phyloP scores from a whole-genome alignment of 2,113 vertebrate species.

The Misgurnus mizolepis region DNA sequence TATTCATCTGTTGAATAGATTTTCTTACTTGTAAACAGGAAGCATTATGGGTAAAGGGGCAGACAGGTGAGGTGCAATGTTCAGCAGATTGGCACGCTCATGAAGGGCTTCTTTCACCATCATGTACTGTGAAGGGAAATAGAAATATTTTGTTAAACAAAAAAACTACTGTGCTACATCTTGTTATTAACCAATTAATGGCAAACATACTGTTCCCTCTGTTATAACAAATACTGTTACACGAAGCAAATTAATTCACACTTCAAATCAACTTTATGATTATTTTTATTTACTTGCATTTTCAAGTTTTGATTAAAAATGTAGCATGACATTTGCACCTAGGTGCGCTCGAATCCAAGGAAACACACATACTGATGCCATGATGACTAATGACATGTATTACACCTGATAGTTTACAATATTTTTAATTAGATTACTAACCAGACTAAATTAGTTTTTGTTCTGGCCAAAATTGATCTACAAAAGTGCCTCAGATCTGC shows the following conservation, averaged over 20 bases:
- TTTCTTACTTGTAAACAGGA: slow-evolving; percentile 91
- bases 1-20: not conserved
- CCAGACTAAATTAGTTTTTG: not conserved
- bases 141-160: not conserved
- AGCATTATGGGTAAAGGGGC: slow-evolving; percentile 94
- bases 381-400: not conserved
- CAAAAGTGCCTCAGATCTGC: not conserved
- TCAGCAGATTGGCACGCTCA: slow-evolving; percentile 89
- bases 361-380: too few species aligned
- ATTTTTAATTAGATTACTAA: not conserved
- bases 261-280: not conserved
- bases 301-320: too few species aligned
- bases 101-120: slow-evolving; percentile 95
- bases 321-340: too few species aligned
- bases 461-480: not conserved
- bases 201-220: too few species aligned
- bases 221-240: too few species aligned
- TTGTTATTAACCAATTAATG: too few species aligned
- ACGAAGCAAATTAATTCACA: too few species aligned
- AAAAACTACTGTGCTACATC: not conserved
- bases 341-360: too few species aligned
- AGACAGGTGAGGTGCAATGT: slow-evolving; percentile 93
- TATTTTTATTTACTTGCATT: too few species aligned
- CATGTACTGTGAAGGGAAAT: slow-evolving; percentile 81
- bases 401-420: not conserved